Percentiles rank a stretch among this genome's conserved stretches.
Conservation (phyloP, 2,113 vertebrate species). For the Serilophus lunatus region DNA sequence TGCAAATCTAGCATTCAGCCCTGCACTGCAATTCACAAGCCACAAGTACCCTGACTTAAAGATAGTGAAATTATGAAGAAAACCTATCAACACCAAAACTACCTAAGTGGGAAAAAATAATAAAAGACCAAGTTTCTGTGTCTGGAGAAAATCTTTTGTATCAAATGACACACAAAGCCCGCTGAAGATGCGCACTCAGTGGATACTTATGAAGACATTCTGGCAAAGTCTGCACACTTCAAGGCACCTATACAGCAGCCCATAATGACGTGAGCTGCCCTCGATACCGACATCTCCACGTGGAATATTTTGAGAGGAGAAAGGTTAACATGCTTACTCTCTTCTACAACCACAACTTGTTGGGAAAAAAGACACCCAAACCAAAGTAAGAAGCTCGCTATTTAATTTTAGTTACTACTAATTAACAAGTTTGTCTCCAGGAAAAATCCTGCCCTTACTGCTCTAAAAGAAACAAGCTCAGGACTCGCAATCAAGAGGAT, state of each 20-base stretch:
- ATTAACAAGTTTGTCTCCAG: background rate
- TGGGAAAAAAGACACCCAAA: background rate
- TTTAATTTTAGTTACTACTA: background rate
- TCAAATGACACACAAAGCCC: background rate
- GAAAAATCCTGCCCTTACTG: background rate
- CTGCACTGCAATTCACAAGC: background rate
- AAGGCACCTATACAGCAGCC: background rate
- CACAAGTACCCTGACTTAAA: background rate
- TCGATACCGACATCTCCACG: fast-evolving
- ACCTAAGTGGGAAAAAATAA: background rate
- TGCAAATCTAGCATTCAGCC: background rate
- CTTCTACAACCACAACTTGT: background rate
- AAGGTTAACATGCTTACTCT: background rate
- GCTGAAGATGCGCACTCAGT: background rate
- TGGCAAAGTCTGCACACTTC: background rate
- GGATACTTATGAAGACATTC: background rate
- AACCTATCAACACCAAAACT: background rate
- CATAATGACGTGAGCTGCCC: background rate
- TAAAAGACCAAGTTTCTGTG: background rate
- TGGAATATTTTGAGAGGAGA: background rate
- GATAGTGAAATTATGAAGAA: background rate
- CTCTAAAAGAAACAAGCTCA: background rate
- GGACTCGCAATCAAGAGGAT: background rate
- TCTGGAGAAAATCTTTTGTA: background rate
- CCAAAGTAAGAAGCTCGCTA: background rate